Percentiles rank a stretch among this genome's conserved stretches.
Conservation (phyloP, 2,888 invertebrate species). For the Chorisops tibialis region DNA sequence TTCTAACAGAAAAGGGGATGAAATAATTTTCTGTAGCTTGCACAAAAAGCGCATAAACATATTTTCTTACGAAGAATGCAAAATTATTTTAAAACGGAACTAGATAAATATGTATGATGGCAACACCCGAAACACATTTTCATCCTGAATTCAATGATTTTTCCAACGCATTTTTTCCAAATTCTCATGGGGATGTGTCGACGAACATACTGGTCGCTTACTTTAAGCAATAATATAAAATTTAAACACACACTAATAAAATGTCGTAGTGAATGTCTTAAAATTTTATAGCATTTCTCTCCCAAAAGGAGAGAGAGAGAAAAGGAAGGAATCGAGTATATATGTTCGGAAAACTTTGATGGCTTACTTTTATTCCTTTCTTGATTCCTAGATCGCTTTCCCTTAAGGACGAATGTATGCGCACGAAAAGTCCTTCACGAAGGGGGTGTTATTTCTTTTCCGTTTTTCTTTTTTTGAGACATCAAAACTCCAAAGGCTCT, state of each 20-base stretch:
- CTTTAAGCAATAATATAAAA: slow-evolving; percentile 19
- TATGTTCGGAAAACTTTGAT: slow-evolving; percentile 25
- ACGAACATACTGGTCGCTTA: not conserved
- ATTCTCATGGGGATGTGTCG: too few species aligned
- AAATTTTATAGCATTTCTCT: slow-evolving; percentile 1
- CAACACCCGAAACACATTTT: too few species aligned
- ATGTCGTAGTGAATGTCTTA: slow-evolving; percentile 13
- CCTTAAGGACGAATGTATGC: not conserved
- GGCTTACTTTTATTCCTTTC: slow-evolving; percentile 16
- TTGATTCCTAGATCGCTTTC: slow-evolving; percentile 12
- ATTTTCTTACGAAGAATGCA: too few species aligned
- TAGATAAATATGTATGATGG: too few species aligned
- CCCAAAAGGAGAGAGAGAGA: not conserved
- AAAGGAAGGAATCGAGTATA: not conserved
- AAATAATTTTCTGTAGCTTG: too few species aligned
- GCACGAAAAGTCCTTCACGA: not conserved
- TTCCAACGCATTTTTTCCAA: too few species aligned
- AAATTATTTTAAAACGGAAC: too few species aligned
- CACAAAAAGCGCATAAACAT: too few species aligned
- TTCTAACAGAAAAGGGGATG: too few species aligned
- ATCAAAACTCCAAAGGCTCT: not conserved
- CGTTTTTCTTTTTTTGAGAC: too few species aligned
- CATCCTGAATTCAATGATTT: too few species aligned
- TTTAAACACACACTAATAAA: slow-evolving; percentile 28
- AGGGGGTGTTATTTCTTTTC: not conserved